These are phyloP conservation scores for Tribolium castaneum DNA, from an alignment of 1,140 invertebrate genomes.

Conservation along the genomic window DNA sequence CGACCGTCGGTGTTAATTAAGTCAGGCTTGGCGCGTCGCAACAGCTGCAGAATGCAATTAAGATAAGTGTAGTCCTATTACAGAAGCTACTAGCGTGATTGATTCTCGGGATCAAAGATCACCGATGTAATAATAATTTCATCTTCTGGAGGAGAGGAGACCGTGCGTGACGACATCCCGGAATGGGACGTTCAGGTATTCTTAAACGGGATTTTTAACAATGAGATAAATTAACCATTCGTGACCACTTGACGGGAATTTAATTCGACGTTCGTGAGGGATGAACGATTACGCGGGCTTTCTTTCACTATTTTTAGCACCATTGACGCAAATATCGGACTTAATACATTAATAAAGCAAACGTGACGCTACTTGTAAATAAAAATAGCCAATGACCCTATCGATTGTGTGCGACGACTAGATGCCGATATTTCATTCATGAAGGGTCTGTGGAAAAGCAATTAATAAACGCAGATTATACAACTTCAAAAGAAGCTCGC, in stretches of 20 bases:
- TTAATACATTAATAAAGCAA: slow-evolving; percentile 17
- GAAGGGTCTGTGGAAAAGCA: background rate
- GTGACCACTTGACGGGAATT: background rate
- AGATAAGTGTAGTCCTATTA: slow-evolving; percentile 50
- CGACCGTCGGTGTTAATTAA: slow-evolving; percentile 43
- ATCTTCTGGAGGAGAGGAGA: slow-evolving; percentile 38
- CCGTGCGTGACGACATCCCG: slow-evolving; percentile 44
- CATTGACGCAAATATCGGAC: slow-evolving; percentile 18
- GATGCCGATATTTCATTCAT: slow-evolving; percentile 5
- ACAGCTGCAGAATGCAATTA: slow-evolving; percentile 46
- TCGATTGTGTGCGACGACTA: slow-evolving; percentile 19
- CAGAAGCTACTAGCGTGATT: slow-evolving; percentile 48
- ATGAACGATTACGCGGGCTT: background rate
- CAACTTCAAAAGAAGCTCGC: too few relatives aligned
- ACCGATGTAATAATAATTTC: slow-evolving; percentile 47
- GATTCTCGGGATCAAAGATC: slow-evolving; percentile 49
- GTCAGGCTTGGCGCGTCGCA: slow-evolving; percentile 17
- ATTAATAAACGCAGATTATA: too few relatives aligned
- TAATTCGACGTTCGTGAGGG: background rate
- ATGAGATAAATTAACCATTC: slow-evolving; percentile 13
- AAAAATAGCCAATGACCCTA: slow-evolving; percentile 27
- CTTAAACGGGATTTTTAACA: background rate
- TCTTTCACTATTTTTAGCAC: slow-evolving; percentile 19
- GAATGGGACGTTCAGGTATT: slow-evolving; percentile 40
- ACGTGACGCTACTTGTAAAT: slow-evolving; percentile 23